Base-by-base conservation (phyloP, 2,797 vertebrate genomes). In the Staurois parvus region DNA sequence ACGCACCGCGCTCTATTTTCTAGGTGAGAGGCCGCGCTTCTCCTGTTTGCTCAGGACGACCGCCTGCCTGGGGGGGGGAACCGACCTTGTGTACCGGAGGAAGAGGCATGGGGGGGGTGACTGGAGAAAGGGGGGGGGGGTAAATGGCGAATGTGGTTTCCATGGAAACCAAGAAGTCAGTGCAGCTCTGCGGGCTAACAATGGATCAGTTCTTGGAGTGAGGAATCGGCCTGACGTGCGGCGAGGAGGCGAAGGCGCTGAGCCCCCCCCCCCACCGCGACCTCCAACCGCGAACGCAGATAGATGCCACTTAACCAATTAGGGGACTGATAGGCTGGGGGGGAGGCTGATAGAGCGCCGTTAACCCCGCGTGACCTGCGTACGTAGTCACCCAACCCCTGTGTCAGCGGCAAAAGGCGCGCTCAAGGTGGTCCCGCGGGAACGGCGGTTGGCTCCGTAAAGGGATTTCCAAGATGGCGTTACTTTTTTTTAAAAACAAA, bases 101-200 rank as follows among this genome's bases (percentile, higher is more conserved):
- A 52, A 37, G 70, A 80, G 52, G 76, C 67, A 26, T 40, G 56
- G 19, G 8, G 30, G 67, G 66, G 84, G 62, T 30, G 72, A 37
- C 37, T 37, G 42, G 8, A 24, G 67, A 66, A 7, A 24, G 21
- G 56, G 72, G 30, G 12, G n/a, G 67, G 73, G 78, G 42, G 52
- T 52, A 64, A 15, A 48, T 11, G 30, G 40, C 67, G 40, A 40
- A 56, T 40, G 6, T 4, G 79, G 84, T 82, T 86, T 30, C 84
- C 84, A 86, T 82, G 79, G 79, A 34, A 73, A 82, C 67, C 8
- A 72, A 77, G 62, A 72, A 77, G 62, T 48, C 72, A 69, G 62
- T 26, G 26, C 67, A 15, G 72, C 21, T 62, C 11, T 32, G 21
- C n/a, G 19, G 72, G 73, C 17, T 9, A 37, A 37, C 37, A 37